These are phyloP conservation scores for Oikopleura vanhoeffeni DNA, from an alignment of 23 tunicate genomes.

Conservation along the genomic window DNA sequence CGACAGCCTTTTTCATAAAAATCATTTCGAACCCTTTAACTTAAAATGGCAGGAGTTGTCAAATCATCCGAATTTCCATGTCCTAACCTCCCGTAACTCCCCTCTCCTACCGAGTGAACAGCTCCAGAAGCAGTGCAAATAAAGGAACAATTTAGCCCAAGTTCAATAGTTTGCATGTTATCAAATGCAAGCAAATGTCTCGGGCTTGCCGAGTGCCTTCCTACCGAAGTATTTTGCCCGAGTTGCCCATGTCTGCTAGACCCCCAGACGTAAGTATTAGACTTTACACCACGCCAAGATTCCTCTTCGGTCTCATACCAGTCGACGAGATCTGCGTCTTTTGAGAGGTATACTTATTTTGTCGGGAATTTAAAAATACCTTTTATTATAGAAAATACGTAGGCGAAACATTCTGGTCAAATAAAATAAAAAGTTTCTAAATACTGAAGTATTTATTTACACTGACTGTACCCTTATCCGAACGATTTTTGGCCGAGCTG, in stretches of 20 bases:
- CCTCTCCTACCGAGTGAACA: conserved; percentile 73
- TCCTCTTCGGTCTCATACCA: conserved; percentile 13
- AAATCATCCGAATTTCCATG: conserved; percentile 92
- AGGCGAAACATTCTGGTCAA: no score
- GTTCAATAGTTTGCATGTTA: conserved; percentile 15
- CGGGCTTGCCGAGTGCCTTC: not conserved
- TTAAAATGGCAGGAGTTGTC: conserved; percentile 31
- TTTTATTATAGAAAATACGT: no score
- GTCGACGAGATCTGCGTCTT: not conserved
- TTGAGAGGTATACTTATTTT: no score
- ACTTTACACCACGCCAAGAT: conserved; percentile 44
- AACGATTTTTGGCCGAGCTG: no score
- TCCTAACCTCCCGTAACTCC: conserved; percentile 89
- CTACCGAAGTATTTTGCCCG: not conserved
- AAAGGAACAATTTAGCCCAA: conserved; percentile 83
- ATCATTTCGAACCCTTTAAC: no score
- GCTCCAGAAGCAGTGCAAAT: conserved; percentile 40
- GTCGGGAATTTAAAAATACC: no score
- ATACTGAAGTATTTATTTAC: no score
- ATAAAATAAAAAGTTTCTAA: no score
- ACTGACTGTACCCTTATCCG: no score
- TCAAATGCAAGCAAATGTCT: not conserved
- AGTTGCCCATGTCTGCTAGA: conserved; percentile 23
- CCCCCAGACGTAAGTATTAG: conserved; percentile 12
- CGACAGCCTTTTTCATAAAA: no score